These are phyloP conservation scores for Leptobrachium leishanense DNA, from an alignment of 2,113 vertebrate genomes.

Conservation along the genomic window DNA sequence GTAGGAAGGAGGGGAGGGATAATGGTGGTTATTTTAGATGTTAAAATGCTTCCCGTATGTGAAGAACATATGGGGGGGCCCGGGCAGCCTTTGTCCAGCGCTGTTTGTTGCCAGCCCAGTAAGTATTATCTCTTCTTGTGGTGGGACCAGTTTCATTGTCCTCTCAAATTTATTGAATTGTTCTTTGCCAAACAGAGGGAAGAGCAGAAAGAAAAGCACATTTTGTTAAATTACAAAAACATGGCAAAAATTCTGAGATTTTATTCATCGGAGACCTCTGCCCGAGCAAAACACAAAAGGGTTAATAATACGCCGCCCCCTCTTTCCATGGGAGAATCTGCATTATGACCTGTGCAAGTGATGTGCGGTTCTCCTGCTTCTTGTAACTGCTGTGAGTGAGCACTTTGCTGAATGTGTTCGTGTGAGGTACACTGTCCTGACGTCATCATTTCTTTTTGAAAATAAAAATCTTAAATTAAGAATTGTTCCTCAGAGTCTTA, in stretches of 20 bases:
- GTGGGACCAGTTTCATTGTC: background rate
- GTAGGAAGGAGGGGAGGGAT: background rate
- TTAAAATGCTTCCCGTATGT: background rate
- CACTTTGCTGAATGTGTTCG: constrained; percentile 35
- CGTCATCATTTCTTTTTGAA: constrained; percentile 38
- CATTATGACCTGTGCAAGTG: constrained; percentile 86
- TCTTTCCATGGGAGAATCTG: constrained; percentile 54
- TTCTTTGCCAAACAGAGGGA: background rate
- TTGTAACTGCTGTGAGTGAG: constrained; percentile 14
- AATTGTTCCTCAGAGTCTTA: no score
- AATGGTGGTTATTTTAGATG: background rate
- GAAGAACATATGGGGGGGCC: background rate
- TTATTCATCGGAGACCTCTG: background rate
- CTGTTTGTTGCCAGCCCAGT: background rate
- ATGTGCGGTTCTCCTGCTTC: constrained; percentile 72
- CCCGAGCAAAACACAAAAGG: background rate
- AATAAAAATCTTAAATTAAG: constrained; percentile 26
- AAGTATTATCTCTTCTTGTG: background rate
- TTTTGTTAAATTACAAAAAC: background rate
- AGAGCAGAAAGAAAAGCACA: background rate
- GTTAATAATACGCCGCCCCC: constrained; percentile 46
- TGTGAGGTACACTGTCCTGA: constrained; percentile 35
- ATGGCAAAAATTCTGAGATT: background rate
- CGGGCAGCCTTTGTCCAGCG: background rate
- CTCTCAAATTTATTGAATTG: background rate